Evolutionary conservation across 2,888 invertebrate species (phyloP).

Genomic region (Candidula unifasciata): DNA sequence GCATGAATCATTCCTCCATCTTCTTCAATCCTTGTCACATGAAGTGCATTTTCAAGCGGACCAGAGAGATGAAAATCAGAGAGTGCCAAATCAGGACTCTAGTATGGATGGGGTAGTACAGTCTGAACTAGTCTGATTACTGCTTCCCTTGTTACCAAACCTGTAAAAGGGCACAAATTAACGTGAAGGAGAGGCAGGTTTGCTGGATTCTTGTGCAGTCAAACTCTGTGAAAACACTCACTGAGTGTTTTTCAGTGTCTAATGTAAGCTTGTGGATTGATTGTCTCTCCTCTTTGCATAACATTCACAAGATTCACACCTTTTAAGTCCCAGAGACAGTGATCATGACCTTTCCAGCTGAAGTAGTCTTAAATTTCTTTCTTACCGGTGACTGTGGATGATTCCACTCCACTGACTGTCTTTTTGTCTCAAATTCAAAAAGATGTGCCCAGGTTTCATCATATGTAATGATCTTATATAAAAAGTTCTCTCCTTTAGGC

Average conservation of each 20-base stretch:
- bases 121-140: too few relatives aligned
- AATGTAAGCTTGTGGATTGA: constrained; percentile 25
- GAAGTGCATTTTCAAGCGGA: too few relatives aligned
- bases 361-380: not conserved
- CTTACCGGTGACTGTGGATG: constrained; percentile 4
- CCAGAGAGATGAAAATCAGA: too few relatives aligned
- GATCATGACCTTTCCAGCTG: constrained; percentile 10
- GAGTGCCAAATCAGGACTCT: too few relatives aligned
- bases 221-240: constrained; percentile 7
- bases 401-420: constrained; percentile 17
- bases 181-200: not conserved
- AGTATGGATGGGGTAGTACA: too few relatives aligned
- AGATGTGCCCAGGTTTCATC: constrained; percentile 14
- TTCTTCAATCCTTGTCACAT: too few relatives aligned
- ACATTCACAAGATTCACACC: not conserved
- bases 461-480: not conserved
- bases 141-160: not conserved
- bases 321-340: constrained; percentile 9
- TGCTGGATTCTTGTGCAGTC: not conserved
- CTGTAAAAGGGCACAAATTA: not conserved
- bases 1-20: too few relatives aligned
- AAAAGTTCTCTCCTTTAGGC: constrained; percentile 1
- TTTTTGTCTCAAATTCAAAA: constrained; percentile 25
- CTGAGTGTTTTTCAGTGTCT: not conserved
- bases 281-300: constrained; percentile 16